Evolutionary conservation across 2,797 vertebrate species (phyloP).

Genomic region (Eulemur mongoz): DNA sequence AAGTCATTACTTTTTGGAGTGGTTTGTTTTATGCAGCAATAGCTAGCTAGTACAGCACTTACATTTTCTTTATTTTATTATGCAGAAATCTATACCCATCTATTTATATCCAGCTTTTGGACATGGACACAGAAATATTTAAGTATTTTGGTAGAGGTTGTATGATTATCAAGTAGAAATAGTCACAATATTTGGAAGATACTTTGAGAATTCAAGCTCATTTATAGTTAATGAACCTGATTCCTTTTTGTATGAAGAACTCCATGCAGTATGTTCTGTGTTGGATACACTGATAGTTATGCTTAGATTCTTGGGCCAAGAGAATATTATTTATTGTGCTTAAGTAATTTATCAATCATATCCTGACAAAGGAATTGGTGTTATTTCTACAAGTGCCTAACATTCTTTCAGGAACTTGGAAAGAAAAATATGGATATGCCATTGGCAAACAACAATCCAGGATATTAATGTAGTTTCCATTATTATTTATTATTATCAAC

Average conservation of each 20-base stretch:
- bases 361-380: neutral
- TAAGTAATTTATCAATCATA: neutral
- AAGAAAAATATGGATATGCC: neutral
- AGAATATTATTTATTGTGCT: neutral
- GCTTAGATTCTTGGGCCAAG: neutral
- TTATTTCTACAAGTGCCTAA: neutral
- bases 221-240: neutral
- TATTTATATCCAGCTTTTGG: conserved; percentile 9
- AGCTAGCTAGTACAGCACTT: neutral
- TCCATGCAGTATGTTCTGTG: neutral
- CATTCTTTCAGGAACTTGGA: neutral
- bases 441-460: neutral
- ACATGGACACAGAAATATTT: neutral
- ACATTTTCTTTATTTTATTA: neutral
- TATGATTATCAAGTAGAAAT: neutral
- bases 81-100: neutral
- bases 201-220: conserved; percentile 25
- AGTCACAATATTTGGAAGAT: neutral
- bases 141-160: neutral
- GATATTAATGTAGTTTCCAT: neutral
- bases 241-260: neutral
- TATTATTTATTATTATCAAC: neutral
- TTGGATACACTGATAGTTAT: neutral
- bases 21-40: neutral
- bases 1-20: neutral